Conservation (phyloP, 2,113 vertebrate species). For the Platycercus adscitus region DNA sequence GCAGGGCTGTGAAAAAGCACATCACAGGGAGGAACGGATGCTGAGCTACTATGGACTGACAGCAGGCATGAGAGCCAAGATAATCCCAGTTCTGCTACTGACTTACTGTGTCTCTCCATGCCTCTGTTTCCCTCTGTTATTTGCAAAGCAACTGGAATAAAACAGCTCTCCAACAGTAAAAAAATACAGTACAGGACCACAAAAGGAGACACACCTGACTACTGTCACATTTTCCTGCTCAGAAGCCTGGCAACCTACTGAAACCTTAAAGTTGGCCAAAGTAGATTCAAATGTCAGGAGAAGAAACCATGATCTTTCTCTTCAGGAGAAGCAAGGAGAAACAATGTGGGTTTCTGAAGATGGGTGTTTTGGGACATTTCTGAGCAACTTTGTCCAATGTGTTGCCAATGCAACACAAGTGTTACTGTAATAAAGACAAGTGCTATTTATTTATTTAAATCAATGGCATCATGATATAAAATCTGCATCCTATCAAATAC, state of each 20-base stretch:
- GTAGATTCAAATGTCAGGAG: neutral
- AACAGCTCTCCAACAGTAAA: neutral
- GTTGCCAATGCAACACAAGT: neutral
- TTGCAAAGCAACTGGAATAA: neutral
- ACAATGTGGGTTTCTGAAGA: neutral
- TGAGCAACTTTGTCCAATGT: neutral
- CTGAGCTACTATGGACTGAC: neutral
- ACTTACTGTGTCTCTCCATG: neutral
- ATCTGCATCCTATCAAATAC: neutral
- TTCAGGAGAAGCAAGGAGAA: neutral
- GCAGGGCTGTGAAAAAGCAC: neutral
- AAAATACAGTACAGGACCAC: neutral
- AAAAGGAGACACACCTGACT: neutral
- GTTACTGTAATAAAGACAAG: neutral
- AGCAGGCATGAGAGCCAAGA: neutral
- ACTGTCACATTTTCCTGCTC: neutral
- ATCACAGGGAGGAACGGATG: neutral
- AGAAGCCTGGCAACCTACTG: neutral
- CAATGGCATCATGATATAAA: neutral
- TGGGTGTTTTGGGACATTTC: neutral
- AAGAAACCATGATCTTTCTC: neutral
- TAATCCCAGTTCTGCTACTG: neutral
- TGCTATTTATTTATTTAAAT: neutral
- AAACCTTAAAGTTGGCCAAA: neutral
- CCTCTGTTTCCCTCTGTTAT: neutral